Percentiles rank a stretch among this genome's conserved stretches.
phyloP scores from a whole-genome alignment of 2,888 invertebrate species.

The Drosophila algonquin region DNA sequence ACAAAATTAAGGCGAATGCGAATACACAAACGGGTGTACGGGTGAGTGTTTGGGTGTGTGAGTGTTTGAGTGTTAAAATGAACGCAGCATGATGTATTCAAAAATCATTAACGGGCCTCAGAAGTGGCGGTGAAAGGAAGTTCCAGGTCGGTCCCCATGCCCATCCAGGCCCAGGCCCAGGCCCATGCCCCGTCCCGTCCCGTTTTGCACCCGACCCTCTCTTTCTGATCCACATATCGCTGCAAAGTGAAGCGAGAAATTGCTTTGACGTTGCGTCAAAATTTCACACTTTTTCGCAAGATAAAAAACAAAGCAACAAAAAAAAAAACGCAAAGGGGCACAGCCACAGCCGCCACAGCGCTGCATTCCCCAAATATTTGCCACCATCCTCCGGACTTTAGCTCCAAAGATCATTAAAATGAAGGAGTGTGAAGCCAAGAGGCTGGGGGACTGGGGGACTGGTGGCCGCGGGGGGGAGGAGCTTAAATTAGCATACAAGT shows the following conservation, averaged over 20 bases:
- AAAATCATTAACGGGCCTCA: constrained; percentile 64
- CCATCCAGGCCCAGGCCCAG: too few relatives aligned
- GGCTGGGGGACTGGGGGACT: not conserved
- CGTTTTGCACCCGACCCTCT: not conserved
- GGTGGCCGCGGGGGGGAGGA: constrained; percentile 1
- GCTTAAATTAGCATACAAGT: constrained; percentile 74
- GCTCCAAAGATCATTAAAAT: constrained; percentile 67
- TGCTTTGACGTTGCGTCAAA: constrained; percentile 75
- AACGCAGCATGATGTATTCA: constrained; percentile 71
- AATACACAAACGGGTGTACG: constrained; percentile 28
- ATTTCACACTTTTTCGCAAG: constrained; percentile 73
- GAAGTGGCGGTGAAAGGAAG: constrained; percentile 66
- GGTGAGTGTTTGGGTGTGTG: constrained; percentile 38
- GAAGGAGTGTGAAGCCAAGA: constrained; percentile 57
- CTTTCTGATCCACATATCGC: constrained; percentile 68
- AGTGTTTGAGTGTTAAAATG: constrained; percentile 49
- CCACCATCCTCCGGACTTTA: constrained; percentile 48
- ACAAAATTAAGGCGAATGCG: constrained; percentile 32
- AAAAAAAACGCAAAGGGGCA: constrained; percentile 44
- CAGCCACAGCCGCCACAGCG: constrained; percentile 12
- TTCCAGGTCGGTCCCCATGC: constrained; percentile 6
- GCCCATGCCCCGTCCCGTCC: not conserved
- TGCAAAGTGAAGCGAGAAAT: constrained; percentile 70
- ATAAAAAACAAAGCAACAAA: constrained; percentile 44
- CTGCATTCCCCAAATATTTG: constrained; percentile 72